phyloP scores from a whole-genome alignment of 2,113 vertebrate species.

The Sprattus sprattus region DNA sequence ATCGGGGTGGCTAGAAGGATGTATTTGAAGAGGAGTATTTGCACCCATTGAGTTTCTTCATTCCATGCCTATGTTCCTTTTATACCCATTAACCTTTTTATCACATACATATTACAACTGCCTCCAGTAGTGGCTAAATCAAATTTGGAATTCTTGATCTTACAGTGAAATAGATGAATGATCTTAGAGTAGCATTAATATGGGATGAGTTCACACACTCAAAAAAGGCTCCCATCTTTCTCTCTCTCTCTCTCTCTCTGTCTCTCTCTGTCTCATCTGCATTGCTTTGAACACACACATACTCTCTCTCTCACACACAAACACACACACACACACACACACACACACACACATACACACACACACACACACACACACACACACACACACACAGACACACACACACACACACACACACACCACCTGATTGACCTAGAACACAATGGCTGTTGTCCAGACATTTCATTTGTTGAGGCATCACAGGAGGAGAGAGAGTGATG shows the following conservation, averaged over 20 bases:
- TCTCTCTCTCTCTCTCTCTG: too few relatives aligned
- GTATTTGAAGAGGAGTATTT: not conserved
- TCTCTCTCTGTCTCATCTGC: too few relatives aligned
- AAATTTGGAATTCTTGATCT: not conserved
- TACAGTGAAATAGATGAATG: not conserved
- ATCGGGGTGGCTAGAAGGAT: too few relatives aligned
- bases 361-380: not conserved
- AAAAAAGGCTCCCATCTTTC: not conserved
- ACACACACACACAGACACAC: not conserved
- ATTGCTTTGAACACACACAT: too few relatives aligned
- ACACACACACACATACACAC: too few relatives aligned
- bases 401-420: not conserved
- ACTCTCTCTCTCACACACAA: too few relatives aligned
- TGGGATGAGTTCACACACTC: too few relatives aligned
- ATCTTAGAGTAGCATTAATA: not conserved
- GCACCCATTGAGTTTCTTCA: too few relatives aligned
- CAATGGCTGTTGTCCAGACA: conserved; percentile 7
- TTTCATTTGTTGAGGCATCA: not conserved
- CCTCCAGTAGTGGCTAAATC: not conserved
- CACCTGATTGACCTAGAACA: not conserved
- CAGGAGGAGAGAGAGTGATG: not conserved
- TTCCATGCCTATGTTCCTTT: not conserved
- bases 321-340: too few relatives aligned
- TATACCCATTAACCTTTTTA: not conserved
- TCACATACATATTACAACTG: not conserved